Conservation (phyloP, 2,797 vertebrate genomes). For the Falco concolor region DNA sequence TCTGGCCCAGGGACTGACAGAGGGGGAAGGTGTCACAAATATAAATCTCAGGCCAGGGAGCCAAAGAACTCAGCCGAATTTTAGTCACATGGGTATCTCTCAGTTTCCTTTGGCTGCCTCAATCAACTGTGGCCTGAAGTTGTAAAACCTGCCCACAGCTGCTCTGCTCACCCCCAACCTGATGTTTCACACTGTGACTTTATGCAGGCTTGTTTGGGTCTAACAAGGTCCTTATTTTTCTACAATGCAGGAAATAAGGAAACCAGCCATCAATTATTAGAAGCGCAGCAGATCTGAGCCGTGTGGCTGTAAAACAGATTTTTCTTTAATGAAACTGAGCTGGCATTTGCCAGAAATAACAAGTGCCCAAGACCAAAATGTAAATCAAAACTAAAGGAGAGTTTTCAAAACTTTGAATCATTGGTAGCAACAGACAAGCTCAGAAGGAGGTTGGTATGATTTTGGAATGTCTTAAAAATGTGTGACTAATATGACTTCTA, state of each 20-base stretch:
- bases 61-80: constrained; percentile 31
- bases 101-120: constrained; percentile 54
- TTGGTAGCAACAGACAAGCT: constrained; percentile 74
- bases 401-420: constrained; percentile 78
- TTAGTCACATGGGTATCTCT: constrained; percentile 43
- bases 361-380: constrained; percentile 81
- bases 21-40: constrained; percentile 46
- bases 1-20: constrained; percentile 39
- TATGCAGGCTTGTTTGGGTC: constrained; percentile 66
- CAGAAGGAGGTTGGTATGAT: constrained; percentile 68
- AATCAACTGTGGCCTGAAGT: constrained; percentile 9
- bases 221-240: constrained; percentile 71
- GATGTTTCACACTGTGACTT: constrained; percentile 66
- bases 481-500: constrained; percentile 80
- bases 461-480: constrained; percentile 81
- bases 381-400: constrained; percentile 82
- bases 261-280: constrained; percentile 66
- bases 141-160: constrained; percentile 60
- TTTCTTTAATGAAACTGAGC: constrained; percentile 84
- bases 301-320: constrained; percentile 75
- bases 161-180: constrained; percentile 51
- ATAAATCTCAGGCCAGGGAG: constrained; percentile 44
- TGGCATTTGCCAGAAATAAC: constrained; percentile 81
- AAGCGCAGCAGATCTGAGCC: constrained; percentile 62
- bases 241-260: constrained; percentile 71